Evolutionary conservation across 2,113 vertebrate species (phyloP).

Genomic region (Phrynosoma blainvillii): DNA sequence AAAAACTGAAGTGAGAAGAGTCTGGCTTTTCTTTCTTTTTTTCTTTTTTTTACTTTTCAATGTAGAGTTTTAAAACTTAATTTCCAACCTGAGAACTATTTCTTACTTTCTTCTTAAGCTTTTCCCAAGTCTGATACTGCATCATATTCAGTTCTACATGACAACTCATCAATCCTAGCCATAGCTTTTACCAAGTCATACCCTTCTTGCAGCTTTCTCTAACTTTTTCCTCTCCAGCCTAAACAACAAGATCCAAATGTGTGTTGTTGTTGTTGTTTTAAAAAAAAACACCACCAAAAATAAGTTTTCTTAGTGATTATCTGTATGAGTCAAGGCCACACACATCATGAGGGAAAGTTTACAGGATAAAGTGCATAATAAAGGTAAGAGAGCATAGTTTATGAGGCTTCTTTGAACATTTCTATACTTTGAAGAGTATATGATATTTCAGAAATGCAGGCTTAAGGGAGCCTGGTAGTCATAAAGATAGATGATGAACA

Average conservation of each 20-base stretch:
- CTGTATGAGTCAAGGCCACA: neutral
- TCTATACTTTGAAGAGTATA: neutral
- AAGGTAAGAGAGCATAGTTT: neutral
- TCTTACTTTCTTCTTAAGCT: too few species aligned
- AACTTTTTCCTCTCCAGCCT: neutral
- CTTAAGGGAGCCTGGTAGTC: neutral
- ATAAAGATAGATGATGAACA: neutral
- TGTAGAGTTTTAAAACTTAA: too few species aligned
- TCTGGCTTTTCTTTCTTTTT: too few species aligned
- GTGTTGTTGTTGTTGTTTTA: neutral
- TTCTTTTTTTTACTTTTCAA: too few species aligned
- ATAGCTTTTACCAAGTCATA: neutral
- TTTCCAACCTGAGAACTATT: too few species aligned
- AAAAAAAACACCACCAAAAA: neutral
- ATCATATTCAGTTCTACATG: too few species aligned
- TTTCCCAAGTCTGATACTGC: too few species aligned
- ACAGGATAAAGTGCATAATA: neutral
- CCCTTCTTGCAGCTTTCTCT: neutral
- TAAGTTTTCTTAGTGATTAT: neutral
- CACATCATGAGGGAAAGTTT: neutral
- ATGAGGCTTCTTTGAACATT: slow-evolving; percentile 3
- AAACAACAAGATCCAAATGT: neutral
- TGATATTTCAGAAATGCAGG: slow-evolving; percentile 6
- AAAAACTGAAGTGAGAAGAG: too few species aligned
- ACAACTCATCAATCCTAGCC: neutral